A percentile compares a stretch with the other conserved stretches of the same genome.
Conservation (phyloP, 2,888 invertebrate species). For the Gastrophysa polygoni region DNA sequence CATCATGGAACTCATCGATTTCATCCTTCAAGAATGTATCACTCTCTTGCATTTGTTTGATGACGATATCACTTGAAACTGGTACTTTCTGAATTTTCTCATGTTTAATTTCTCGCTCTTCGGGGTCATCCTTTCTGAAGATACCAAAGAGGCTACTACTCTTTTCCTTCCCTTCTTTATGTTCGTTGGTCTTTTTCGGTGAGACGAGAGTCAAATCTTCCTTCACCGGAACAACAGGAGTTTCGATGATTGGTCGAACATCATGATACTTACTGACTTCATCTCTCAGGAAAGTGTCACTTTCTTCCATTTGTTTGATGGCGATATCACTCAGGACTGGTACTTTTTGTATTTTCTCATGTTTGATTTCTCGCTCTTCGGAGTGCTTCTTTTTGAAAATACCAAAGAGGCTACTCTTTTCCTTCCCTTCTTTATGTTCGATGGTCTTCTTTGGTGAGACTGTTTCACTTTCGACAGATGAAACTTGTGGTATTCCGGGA, state of each 20-base stretch:
- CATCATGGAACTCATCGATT: slow-evolving; percentile 38
- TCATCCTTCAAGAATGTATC: slow-evolving; percentile 40
- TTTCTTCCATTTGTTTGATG: slow-evolving; percentile 2
- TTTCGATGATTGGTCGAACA: slow-evolving; percentile 25
- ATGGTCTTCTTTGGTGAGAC: slow-evolving; percentile 13
- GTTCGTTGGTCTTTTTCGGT: slow-evolving; percentile 19
- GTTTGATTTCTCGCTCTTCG: slow-evolving; percentile 28
- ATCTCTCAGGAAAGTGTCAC: slow-evolving; percentile 33
- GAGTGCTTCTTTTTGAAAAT: slow-evolving; percentile 33
- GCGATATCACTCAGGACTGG: slow-evolving; percentile 15
- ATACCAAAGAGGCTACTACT: slow-evolving; percentile 30
- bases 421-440: slow-evolving; percentile 13
- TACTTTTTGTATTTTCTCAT: slow-evolving; percentile 12
- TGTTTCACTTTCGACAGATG: too few relatives aligned
- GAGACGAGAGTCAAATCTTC: background rate
- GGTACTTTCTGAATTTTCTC: slow-evolving; percentile 15
- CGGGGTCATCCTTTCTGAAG: slow-evolving; percentile 32
- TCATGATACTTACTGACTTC: slow-evolving; percentile 36
- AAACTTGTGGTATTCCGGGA: too few relatives aligned
- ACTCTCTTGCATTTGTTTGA: slow-evolving; percentile 6
- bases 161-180: slow-evolving; percentile 21
- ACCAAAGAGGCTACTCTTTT: slow-evolving; percentile 32
- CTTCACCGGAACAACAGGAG: background rate
- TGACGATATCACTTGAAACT: slow-evolving; percentile 11
- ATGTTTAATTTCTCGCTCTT: slow-evolving; percentile 27